Percentiles rank a stretch among this genome's conserved stretches.
phyloP scores from a whole-genome alignment of 2,888 invertebrate species.

The Brenthis ino region DNA sequence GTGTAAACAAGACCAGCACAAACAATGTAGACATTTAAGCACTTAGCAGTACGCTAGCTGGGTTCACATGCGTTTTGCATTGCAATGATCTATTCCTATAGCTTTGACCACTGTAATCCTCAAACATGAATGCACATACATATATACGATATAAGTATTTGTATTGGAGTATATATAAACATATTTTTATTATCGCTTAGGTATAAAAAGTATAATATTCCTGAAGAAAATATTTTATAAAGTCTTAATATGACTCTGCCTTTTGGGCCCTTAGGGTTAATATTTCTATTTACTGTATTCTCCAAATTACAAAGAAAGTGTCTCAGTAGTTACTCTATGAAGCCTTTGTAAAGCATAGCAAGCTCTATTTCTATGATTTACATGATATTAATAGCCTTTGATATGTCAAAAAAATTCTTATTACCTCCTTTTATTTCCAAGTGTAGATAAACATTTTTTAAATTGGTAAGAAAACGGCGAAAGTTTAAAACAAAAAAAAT shows the following conservation, averaged over 20 bases:
- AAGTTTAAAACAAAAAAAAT: constrained; percentile 1
- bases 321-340: no score
- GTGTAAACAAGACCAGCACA: constrained; percentile 1
- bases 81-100: constrained; percentile 6
- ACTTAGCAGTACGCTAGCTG: constrained; percentile 8
- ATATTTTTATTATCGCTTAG: no score
- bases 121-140: background rate
- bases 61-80: constrained; percentile 16
- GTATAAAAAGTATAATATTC: no score
- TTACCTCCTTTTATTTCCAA: constrained; percentile 6
- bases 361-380: no score
- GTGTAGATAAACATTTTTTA: background rate
- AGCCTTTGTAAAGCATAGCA: no score
- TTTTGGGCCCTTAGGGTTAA: no score
- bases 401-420: background rate
- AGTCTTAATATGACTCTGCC: no score
- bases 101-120: background rate
- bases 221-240: no score
- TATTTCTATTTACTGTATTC: no score
- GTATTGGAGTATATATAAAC: background rate
- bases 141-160: background rate
- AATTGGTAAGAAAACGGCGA: background rate
- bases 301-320: background rate
- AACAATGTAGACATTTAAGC: constrained; percentile 18
- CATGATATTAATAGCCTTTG: no score